A percentile compares a stretch with the other conserved stretches of the same genome.
These are phyloP conservation scores for Cyprinodon variegatus DNA, from an alignment of 2,113 vertebrate species.

Conservation along the genomic window DNA sequence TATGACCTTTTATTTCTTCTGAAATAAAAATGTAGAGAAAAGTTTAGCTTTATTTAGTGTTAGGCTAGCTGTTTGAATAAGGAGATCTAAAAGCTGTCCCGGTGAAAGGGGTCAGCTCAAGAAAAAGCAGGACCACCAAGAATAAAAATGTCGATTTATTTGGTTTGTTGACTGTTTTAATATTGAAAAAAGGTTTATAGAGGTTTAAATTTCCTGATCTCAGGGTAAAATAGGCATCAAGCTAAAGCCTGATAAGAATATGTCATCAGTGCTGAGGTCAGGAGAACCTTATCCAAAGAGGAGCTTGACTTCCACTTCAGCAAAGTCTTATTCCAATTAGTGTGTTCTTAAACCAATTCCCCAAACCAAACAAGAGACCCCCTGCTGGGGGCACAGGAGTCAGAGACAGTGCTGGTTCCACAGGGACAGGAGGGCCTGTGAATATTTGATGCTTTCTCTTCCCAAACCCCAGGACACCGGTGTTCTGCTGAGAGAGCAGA, in stretches of 20 bases:
- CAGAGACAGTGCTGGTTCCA: constrained; percentile 1
- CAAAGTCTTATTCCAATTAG: not conserved
- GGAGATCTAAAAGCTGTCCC: no score
- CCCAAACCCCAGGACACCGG: constrained; percentile 24
- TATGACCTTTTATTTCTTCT: no score
- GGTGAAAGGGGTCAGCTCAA: no score
- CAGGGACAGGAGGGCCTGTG: constrained; percentile 36
- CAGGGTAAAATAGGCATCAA: not conserved
- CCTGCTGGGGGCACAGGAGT: constrained; percentile 24
- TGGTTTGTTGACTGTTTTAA: no score
- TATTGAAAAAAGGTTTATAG: no score
- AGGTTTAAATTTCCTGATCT: no score
- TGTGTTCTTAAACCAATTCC: constrained; percentile 1
- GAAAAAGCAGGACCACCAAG: no score
- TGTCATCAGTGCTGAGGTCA: constrained; percentile 27
- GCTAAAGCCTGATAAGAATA: not conserved
- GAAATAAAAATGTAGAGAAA: no score
- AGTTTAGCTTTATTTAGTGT: no score
- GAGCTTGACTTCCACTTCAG: not conserved
- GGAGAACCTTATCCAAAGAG: not conserved
- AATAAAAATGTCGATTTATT: no score
- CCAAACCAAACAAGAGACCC: constrained; percentile 8
- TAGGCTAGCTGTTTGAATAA: no score
- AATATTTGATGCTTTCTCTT: constrained; percentile 61
- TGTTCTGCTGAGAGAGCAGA: constrained; percentile 1